Percentiles rank a stretch among this genome's conserved stretches.
These are phyloP conservation scores for Amphimallon solstitiale DNA, from an alignment of 2,888 invertebrate genomes.

Conservation along the genomic window DNA sequence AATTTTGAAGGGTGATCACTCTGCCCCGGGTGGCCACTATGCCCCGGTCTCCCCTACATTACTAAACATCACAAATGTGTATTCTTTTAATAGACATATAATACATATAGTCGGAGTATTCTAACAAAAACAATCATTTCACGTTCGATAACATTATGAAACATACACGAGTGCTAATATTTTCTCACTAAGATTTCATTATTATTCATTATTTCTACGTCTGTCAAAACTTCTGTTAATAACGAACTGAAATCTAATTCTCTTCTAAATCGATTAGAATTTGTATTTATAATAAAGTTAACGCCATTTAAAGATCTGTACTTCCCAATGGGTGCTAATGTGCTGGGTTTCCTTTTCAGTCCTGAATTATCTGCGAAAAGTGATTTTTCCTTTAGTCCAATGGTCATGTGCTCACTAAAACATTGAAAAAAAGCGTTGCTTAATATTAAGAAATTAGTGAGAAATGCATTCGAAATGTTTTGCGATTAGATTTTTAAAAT, in stretches of 20 bases:
- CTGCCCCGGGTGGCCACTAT: too few relatives aligned
- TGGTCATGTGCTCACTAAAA: constrained; percentile 23
- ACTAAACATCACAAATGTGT: too few relatives aligned
- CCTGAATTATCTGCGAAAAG: constrained; percentile 16
- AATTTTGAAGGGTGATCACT: too few relatives aligned
- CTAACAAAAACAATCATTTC: too few relatives aligned
- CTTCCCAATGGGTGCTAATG: neutral
- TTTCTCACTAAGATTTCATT: neutral
- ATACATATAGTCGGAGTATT: too few relatives aligned
- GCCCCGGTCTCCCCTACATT: too few relatives aligned
- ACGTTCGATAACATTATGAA: too few relatives aligned
- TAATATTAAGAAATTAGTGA: too few relatives aligned
- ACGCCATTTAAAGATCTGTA: neutral
- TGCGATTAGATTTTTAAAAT: too few relatives aligned
- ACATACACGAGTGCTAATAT: too few relatives aligned
- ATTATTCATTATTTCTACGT: constrained; percentile 12
- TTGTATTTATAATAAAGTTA: neutral
- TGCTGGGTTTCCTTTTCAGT: constrained; percentile 1
- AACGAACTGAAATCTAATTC: constrained; percentile 11
- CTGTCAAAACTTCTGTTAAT: constrained; percentile 31
- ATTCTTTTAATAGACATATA: too few relatives aligned
- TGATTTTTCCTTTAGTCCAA: constrained; percentile 12
- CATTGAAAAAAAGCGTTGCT: neutral
- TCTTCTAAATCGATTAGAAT: neutral
- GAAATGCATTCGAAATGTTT: too few relatives aligned